Base-by-base conservation (phyloP, 1,140 invertebrate genomes). In the Bombus cullumanus region DNA sequence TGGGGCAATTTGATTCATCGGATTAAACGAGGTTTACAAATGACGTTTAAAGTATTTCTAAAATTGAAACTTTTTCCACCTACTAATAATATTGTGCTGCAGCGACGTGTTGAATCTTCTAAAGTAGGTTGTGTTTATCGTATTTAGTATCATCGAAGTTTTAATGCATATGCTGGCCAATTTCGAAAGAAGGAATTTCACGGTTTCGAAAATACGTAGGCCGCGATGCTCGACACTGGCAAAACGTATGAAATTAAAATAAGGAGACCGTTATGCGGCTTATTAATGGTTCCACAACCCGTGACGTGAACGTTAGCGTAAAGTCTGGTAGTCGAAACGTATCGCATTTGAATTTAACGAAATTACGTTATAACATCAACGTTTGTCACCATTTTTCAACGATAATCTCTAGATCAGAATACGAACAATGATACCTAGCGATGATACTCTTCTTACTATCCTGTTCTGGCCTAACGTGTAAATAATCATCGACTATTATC, bases 161-260 rank as follows among this genome's bases (percentile, higher is more conserved):
- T 18, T 10, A 31, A 12, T 3, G 8, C 12, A 15, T 9, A 31
- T 4, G 39, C 25, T 57, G 6, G 2, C 34, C 13, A n/a, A 41
- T 62, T 39, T 53, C 47, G 18, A 53, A 13, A n/a, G 10, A 22
- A n/a, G 34, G 59, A 66, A 78, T 78, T 78, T 78, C 75, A 78
- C 53, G 53, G 64, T 80, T 80, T 69, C 31, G 13, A 69, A 80
- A 80, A 53, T 71, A 80, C 64, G 64, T 47, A 53, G 64, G 64
- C 59, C 75, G 75, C 25, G 31, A 13, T 28, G 13, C 25, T 34
- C 41, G 78, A 80, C 68, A 47, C 64, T 34, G 64, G 78, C 34
- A 39, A 80, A 80, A 80, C 64, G 78, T 80, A 18, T 80, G 43
- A 69, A 69, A 80, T 80, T 80, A 68, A 53, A 80, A 69, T 39